Conservation (phyloP, 2,113 vertebrate species). For the Butorides virescens region DNA sequence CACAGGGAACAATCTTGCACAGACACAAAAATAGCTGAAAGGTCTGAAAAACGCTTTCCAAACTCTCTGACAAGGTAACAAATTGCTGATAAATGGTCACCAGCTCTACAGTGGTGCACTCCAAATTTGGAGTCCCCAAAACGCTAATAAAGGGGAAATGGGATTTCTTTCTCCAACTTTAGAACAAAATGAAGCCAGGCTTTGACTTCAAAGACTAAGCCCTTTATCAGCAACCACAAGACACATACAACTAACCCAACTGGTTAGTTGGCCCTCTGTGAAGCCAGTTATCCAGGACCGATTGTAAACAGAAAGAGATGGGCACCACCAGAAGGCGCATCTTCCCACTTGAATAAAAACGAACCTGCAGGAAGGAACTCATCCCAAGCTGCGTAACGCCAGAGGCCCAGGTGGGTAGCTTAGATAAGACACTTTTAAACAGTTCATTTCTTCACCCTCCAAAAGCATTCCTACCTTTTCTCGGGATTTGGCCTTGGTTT, state of each 20-base stretch:
- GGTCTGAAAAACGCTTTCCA: neutral
- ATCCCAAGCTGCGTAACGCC: neutral
- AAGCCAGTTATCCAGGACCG: neutral
- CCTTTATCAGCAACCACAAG: neutral
- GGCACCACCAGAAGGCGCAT: neutral
- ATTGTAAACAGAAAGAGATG: neutral
- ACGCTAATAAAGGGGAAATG: neutral
- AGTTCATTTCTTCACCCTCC: neutral
- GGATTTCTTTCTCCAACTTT: neutral
- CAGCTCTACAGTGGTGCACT: neutral
- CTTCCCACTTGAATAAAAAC: neutral
- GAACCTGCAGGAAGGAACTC: neutral
- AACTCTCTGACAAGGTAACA: neutral
- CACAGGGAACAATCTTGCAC: neutral
- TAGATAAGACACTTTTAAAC: neutral
- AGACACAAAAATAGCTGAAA: slow-evolving; percentile 7
- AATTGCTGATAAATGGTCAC: neutral
- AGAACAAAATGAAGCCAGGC: neutral
- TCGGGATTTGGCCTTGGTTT: neutral
- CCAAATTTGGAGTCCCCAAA: neutral
- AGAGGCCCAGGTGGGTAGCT: neutral
- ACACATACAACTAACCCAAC: neutral
- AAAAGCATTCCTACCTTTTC: neutral
- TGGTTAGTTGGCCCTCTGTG: neutral
- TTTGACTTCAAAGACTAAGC: neutral